phyloP scores from a whole-genome alignment of 92 coral and sea anemone genomes.

The Palythoa heliodiscus region DNA sequence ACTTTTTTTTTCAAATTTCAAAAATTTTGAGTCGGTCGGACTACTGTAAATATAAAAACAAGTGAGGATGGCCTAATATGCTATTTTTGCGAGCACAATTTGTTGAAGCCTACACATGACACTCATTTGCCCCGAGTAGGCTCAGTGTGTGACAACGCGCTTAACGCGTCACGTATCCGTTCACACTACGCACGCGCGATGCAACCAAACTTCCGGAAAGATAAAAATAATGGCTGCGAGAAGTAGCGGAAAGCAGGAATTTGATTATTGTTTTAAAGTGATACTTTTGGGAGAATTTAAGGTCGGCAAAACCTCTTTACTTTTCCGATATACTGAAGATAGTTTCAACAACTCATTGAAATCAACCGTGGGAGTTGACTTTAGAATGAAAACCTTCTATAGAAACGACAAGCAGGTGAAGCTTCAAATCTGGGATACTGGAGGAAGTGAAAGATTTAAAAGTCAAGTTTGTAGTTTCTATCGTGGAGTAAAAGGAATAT shows the following conservation, averaged over 20 bases:
- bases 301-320: conserved; percentile 80
- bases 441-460: conserved; percentile 80
- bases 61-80: no score
- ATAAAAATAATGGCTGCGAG: conserved; percentile 34
- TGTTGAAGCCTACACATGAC: no score
- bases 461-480: conserved; percentile 71
- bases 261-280: conserved; percentile 78
- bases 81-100: no score
- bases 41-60: no score
- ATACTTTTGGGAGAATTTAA: conserved; percentile 83
- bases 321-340: conserved; percentile 74
- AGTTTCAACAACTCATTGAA: conserved; percentile 30
- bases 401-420: conserved; percentile 63
- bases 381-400: conserved; percentile 65
- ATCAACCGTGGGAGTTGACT: conserved; percentile 68
- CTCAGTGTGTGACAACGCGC: no score
- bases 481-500: conserved; percentile 78
- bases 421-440: conserved; percentile 90
- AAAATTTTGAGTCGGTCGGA: no score
- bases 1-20: no score
- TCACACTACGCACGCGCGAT: no score
- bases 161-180: no score
- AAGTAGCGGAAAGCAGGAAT: conserved; percentile 16
- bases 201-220: no score
- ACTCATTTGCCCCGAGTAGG: no score